A percentile compares a stretch with the other conserved stretches of the same genome.
These are phyloP conservation scores for Pinctada fucata DNA, from an alignment of 2,888 invertebrate genomes.

Conservation along the genomic window DNA sequence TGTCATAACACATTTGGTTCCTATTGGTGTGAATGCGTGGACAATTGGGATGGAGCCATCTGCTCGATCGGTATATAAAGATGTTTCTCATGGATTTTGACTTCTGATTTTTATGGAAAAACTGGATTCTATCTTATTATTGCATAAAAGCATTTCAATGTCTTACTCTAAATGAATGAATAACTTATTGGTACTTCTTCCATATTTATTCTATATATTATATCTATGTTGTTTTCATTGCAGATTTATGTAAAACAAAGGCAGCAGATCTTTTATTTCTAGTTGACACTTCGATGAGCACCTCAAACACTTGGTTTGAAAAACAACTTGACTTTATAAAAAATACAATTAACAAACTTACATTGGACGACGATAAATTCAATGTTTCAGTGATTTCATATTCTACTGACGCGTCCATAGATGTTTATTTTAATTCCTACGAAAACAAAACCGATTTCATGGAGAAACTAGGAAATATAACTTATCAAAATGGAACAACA, in stretches of 20 bases:
- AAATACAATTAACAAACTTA: neutral
- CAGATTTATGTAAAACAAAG: conserved; percentile 22
- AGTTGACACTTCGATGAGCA: conserved; percentile 15
- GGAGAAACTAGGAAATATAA: neutral
- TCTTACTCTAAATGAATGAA: too few relatives aligned
- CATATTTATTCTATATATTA: too few relatives aligned
- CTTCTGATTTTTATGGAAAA: too few relatives aligned
- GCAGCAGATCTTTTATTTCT: conserved; percentile 4
- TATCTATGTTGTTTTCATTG: neutral
- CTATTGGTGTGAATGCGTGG: neutral
- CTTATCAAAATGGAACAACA: conserved; percentile 21
- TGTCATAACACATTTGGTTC: neutral
- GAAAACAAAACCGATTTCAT: conserved; percentile 11
- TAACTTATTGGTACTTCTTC: too few relatives aligned
- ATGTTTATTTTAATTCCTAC: conserved; percentile 12
- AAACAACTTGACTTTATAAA: conserved; percentile 13
- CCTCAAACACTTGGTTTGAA: neutral
- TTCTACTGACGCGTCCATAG: neutral
- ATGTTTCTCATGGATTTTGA: too few relatives aligned
- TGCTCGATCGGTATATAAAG: neutral
- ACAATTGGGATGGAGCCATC: neutral
- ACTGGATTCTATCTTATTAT: too few relatives aligned
- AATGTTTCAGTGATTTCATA: conserved; percentile 13
- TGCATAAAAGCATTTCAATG: too few relatives aligned
- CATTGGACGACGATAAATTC: conserved; percentile 6